These are phyloP conservation scores for Papilio polyxenes DNA, from an alignment of 1,140 invertebrate genomes.

Conservation along the genomic window DNA sequence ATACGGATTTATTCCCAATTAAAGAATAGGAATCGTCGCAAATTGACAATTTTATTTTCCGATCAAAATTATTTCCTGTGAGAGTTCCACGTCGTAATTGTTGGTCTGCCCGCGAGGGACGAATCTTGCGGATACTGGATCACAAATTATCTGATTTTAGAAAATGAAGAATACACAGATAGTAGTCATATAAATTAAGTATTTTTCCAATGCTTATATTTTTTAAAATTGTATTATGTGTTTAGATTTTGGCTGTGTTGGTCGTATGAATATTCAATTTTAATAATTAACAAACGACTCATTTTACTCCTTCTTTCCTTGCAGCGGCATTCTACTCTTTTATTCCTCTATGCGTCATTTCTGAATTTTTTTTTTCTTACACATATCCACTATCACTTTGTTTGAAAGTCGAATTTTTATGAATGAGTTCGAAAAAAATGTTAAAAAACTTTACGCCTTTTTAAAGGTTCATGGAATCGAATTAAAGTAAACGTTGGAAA, in stretches of 20 bases:
- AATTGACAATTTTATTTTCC: constrained; percentile 21
- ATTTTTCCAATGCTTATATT: too few relatives aligned
- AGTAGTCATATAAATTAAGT: too few relatives aligned
- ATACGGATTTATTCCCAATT: neutral
- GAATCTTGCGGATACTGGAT: neutral
- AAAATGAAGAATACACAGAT: neutral
- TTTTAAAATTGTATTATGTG: too few relatives aligned
- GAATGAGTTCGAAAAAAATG: neutral
- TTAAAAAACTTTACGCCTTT: neutral
- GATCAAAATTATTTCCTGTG: constrained; percentile 12
- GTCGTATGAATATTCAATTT: too few relatives aligned
- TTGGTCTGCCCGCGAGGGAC: neutral
- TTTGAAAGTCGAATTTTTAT: neutral
- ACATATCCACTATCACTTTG: too few relatives aligned
- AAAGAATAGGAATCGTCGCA: neutral
- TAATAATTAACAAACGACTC: too few relatives aligned
- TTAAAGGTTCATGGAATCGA: neutral
- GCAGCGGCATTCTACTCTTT: too few relatives aligned
- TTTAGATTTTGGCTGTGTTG: too few relatives aligned
- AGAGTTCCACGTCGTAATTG: constrained; percentile 1
- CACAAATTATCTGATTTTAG: neutral
- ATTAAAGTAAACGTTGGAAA: neutral
- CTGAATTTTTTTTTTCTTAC: too few relatives aligned
- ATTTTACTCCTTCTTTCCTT: too few relatives aligned
- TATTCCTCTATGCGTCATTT: too few relatives aligned